Evolutionary conservation across 2,888 invertebrate species (phyloP).

Genomic region (Epistrophe eligans): DNA sequence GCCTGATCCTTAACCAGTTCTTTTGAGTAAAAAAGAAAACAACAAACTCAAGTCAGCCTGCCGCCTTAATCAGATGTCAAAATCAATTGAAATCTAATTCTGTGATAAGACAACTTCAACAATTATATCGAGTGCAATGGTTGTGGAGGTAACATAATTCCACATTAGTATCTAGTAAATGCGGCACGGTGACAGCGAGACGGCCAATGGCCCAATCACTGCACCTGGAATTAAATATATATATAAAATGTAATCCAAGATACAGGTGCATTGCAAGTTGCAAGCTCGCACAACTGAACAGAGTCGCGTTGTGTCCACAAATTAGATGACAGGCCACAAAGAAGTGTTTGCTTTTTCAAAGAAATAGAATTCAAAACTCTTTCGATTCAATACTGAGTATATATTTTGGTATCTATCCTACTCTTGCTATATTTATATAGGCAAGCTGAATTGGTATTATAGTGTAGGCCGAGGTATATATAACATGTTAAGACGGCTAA

Average conservation of each 20-base stretch:
- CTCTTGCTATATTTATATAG: neutral
- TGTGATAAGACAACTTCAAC: conserved; percentile 64
- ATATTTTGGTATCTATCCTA: conserved; percentile 13
- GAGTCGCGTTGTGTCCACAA: conserved; percentile 29
- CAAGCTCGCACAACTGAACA: conserved; percentile 39
- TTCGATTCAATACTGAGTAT: neutral
- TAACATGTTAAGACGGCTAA: conserved; percentile 39
- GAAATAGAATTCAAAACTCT: conserved; percentile 40
- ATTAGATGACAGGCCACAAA: conserved; percentile 51
- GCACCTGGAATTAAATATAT: conserved; percentile 66
- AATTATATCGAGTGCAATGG: conserved; percentile 50
- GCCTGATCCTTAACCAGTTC: neutral
- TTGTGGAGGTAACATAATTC: conserved; percentile 60
- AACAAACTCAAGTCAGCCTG: neutral
- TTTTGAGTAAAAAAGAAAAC: neutral
- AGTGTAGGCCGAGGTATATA: conserved; percentile 54
- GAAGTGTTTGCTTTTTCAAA: conserved; percentile 1
- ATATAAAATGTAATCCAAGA: conserved; percentile 22
- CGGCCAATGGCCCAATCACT: conserved; percentile 18
- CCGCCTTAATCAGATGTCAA: conserved; percentile 45
- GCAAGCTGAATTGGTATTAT: conserved; percentile 39
- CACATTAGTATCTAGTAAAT: conserved; percentile 58
- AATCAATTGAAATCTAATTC: conserved; percentile 70
- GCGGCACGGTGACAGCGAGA: neutral
- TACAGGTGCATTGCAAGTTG: conserved; percentile 57